Base-by-base conservation (phyloP, 2,888 invertebrate species). In the Mycalesis mineus region DNA sequence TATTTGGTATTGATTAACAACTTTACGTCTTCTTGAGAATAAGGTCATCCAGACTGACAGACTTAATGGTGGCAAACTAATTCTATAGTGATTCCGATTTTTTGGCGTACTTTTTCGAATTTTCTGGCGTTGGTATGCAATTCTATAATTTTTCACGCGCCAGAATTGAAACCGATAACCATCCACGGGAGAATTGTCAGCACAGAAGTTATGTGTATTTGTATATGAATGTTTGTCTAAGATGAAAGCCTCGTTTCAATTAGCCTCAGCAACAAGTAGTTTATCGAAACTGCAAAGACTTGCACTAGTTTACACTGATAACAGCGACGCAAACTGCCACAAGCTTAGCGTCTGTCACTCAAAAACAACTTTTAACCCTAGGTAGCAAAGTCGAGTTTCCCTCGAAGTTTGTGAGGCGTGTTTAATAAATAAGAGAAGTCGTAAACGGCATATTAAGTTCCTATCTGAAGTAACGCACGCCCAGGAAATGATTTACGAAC, bases 281-380 rank as follows among this genome's bases (percentile, higher is more conserved):
- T 55, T 58, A 58, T 50, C 58, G 40, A 29, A n/a, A 44, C 51
- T 17, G 41, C 40, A 47, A 39, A 33, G 58, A 54, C 50, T 44
- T 37, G 8, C 15, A 39, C 54, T 51, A 58, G 62, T 64, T 65
- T 65, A 64, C 61, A 60, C 57, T 62, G 66, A 67, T 67, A 67
- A 63, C 62, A 48, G 59, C 42, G 57, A 31, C 54, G 51, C 48
- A 60, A 64, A 64, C 44, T 60, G 37, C 58, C 47, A 52, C 62
- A 49, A 28, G 8, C 17, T 15, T 33, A 28, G 14, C 22, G 47
- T 36, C n/a, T 11, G 15, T 14, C 15, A 61, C 8, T 7, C 15
- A 1, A 47, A 33, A 47, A 47, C 15, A 33, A 7, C 9, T 2
- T 6, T 47, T 15, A 47, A 33, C 15, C 31, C 9, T 17, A 1